phyloP scores from a whole-genome alignment of 2,113 vertebrate genomes.

The Circaetus cinerascens region DNA sequence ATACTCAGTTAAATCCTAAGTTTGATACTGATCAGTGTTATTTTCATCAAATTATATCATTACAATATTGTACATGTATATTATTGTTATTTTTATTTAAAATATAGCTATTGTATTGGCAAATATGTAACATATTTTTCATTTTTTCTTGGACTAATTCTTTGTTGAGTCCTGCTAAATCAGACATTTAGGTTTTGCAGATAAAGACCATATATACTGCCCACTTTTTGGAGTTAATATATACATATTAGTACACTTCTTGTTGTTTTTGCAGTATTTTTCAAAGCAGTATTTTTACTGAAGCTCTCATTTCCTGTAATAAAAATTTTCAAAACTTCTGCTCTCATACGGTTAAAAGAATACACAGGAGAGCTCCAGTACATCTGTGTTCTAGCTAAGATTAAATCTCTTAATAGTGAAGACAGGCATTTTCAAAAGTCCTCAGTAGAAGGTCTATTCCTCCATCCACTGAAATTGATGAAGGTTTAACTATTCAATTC shows the following conservation, averaged over 20 bases:
- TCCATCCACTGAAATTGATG: neutral
- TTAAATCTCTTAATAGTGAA: neutral
- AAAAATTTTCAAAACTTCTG: neutral
- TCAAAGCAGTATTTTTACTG: neutral
- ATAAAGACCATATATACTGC: neutral
- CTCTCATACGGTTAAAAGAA: neutral
- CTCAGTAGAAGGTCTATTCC: neutral
- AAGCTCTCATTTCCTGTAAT: neutral
- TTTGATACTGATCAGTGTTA: constrained; percentile 29
- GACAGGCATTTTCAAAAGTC: neutral
- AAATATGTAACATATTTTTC: constrained; percentile 12
- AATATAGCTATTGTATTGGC: neutral
- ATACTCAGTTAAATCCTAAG: neutral
- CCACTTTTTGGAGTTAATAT: neutral
- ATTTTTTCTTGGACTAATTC: neutral
- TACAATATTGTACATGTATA: constrained; percentile 36
- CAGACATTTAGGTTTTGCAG: neutral
- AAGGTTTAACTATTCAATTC: neutral
- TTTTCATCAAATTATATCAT: constrained; percentile 18
- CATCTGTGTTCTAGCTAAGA: neutral
- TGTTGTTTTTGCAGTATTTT: neutral
- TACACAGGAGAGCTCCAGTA: neutral
- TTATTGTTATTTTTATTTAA: constrained; percentile 57
- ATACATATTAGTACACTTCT: neutral
- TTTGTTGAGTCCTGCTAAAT: neutral